Conservation (phyloP, 2,888 invertebrate genomes). For the Muscina levida region DNA sequence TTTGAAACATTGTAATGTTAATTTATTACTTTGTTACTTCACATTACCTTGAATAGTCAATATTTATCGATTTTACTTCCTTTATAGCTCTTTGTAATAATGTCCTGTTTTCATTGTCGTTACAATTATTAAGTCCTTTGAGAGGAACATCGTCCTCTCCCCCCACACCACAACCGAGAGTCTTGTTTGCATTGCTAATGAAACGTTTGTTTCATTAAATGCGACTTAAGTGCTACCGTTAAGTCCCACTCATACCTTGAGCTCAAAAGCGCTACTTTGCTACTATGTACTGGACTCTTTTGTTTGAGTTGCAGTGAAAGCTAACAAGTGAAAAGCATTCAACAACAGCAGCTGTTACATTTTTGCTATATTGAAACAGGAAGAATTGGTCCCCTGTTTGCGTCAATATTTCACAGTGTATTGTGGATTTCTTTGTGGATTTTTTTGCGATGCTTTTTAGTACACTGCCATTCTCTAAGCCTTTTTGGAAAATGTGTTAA, state of each 20-base stretch:
- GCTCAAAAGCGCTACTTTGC: not conserved
- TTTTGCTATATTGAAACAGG: not conserved
- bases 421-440: slow-evolving; percentile 14
- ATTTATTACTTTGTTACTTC: too few species aligned
- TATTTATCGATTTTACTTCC: too few species aligned
- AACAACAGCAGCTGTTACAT: too few species aligned
- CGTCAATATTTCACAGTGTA: slow-evolving; percentile 49
- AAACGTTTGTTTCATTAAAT: slow-evolving; percentile 26
- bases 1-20: too few species aligned
- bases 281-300: too few species aligned
- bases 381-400: slow-evolving; percentile 31
- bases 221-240: not conserved
- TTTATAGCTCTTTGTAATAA: too few species aligned
- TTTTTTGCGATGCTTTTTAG: not conserved
- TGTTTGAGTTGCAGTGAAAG: not conserved
- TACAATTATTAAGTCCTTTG: too few species aligned
- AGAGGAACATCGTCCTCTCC: too few species aligned
- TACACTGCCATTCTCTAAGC: slow-evolving; percentile 27
- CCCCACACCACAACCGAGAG: not conserved
- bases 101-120: too few species aligned
- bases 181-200: not conserved
- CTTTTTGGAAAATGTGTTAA: slow-evolving; percentile 52
- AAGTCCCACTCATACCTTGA: not conserved
- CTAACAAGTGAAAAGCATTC: too few species aligned
- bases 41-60: too few species aligned